These are phyloP conservation scores for Neuroterus valhalla DNA, from an alignment of 1,140 invertebrate species.

Conservation along the genomic window DNA sequence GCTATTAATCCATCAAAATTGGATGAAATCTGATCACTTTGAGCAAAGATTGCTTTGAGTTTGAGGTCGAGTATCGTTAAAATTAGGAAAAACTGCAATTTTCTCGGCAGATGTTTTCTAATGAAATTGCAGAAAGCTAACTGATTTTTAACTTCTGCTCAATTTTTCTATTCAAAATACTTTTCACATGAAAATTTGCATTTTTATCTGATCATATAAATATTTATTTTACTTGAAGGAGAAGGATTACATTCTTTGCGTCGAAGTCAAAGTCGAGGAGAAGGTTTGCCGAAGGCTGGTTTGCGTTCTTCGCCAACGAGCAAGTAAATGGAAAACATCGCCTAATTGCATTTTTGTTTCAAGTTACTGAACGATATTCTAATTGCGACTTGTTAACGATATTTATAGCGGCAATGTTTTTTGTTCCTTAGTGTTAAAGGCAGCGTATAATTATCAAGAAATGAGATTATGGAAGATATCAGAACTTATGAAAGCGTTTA, in stretches of 20 bases:
- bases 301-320: constrained; percentile 65
- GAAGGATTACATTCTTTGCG: constrained; percentile 72
- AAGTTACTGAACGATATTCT: constrained; percentile 64
- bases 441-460: constrained; percentile 69
- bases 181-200: constrained; percentile 14
- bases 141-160: background rate
- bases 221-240: constrained; percentile 52
- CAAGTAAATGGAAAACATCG: constrained; percentile 60
- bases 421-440: constrained; percentile 66
- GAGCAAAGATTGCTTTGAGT: no score
- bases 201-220: background rate
- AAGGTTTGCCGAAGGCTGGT: constrained; percentile 65
- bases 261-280: constrained; percentile 71
- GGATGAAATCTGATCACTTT: no score
- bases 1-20: no score
- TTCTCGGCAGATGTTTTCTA: no score
- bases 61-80: no score
- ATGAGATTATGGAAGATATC: constrained; percentile 58
- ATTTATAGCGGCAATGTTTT: constrained; percentile 68
- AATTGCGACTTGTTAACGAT: constrained; percentile 71
- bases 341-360: constrained; percentile 54
- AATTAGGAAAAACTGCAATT: no score
- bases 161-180: constrained; percentile 32
- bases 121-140: no score
- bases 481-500: constrained; percentile 52